Conservation (phyloP, 1,140 invertebrate genomes). For the Diprion similis region DNA sequence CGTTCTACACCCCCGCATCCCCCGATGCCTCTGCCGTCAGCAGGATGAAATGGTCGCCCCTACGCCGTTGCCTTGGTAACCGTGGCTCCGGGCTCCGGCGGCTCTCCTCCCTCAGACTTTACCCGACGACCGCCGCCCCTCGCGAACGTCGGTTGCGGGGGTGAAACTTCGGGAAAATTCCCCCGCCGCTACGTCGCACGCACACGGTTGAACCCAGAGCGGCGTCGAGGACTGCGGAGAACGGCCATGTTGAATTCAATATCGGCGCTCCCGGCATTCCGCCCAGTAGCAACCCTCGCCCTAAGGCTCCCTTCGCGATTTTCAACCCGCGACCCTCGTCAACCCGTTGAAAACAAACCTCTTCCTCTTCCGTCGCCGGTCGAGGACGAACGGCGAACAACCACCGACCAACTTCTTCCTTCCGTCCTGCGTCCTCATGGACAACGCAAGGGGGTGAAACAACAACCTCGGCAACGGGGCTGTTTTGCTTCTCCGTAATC, state of each 20-base stretch:
- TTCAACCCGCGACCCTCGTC: constrained; percentile 44
- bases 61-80: constrained; percentile 57
- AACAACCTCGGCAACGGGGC: neutral
- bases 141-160: neutral
- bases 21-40: constrained; percentile 49
- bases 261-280: constrained; percentile 59
- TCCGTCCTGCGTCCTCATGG: neutral
- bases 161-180: constrained; percentile 3
- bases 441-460: neutral
- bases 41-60: constrained; percentile 58
- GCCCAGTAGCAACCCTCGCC: neutral
- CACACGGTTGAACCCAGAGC: neutral
- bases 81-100: constrained; percentile 35
- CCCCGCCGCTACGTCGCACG: constrained; percentile 17
- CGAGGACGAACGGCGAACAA: neutral
- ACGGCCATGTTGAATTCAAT: constrained; percentile 64
- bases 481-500: neutral
- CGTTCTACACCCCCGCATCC: constrained; percentile 26
- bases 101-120: neutral
- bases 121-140: neutral
- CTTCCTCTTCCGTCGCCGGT: neutral
- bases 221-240: constrained; percentile 34
- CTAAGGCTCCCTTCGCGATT: constrained; percentile 36
- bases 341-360: constrained; percentile 42
- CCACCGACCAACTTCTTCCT: no score